A percentile compares a stretch with the other conserved stretches of the same genome.
These are phyloP conservation scores for Pterobdella sp. DNA, from an alignment of 2,888 invertebrate genomes.

Conservation along the genomic window DNA sequence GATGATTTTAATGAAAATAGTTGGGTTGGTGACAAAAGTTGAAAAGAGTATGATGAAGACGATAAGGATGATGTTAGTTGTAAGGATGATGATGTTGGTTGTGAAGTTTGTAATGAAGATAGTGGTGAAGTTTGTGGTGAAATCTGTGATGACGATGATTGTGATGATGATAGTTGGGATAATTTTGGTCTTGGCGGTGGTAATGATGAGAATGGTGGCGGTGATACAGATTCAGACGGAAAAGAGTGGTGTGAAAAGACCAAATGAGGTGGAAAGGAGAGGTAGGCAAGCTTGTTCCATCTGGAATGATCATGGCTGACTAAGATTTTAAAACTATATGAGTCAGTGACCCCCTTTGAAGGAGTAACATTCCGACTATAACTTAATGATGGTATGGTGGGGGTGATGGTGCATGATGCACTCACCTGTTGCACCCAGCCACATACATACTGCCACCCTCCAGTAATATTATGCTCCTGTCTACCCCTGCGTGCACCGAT, in stretches of 20 bases:
- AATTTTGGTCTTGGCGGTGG: constrained; percentile 44
- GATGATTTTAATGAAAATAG: neutral
- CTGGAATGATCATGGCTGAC: neutral
- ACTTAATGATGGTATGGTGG: neutral
- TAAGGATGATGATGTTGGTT: no score
- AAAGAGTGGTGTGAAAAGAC: constrained; percentile 43
- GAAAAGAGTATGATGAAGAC: no score
- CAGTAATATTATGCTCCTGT: constrained; percentile 48
- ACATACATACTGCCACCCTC: constrained; percentile 44
- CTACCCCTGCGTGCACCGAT: constrained; percentile 41
- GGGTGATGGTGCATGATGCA: neutral
- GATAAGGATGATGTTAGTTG: no score
- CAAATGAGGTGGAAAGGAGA: neutral
- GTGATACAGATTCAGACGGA: constrained; percentile 43
- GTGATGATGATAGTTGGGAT: constrained; percentile 48
- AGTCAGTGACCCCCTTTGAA: neutral
- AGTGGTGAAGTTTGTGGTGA: no score
- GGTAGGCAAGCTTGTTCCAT: constrained; percentile 20
- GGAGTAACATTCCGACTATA: neutral
- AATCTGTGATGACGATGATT: constrained; percentile 39
- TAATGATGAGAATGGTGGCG: constrained; percentile 40
- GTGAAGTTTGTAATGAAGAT: no score
- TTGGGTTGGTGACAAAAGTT: no score
- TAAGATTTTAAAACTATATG: neutral
- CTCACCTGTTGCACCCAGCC: constrained; percentile 47